Conservation (phyloP, 2,113 vertebrate genomes). For the Eulemur rufifrons region DNA sequence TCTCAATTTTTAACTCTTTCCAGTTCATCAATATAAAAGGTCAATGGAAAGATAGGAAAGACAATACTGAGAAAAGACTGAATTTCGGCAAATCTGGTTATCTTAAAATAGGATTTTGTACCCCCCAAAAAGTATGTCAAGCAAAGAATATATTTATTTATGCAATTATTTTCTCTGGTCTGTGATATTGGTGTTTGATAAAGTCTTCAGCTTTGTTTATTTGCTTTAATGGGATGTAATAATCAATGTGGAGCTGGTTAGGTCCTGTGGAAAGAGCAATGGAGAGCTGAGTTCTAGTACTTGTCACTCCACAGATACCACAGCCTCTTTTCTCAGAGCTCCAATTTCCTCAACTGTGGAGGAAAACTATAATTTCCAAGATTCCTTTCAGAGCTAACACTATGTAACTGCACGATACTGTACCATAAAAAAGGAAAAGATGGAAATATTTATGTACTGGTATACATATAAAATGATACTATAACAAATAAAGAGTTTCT, state of each 20-base stretch:
- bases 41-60: background rate
- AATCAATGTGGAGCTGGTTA: background rate
- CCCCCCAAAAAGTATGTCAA: background rate
- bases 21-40: background rate
- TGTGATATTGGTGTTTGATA: background rate
- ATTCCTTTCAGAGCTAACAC: background rate
- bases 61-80: background rate
- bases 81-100: background rate
- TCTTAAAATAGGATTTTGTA: background rate
- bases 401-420: background rate
- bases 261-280: background rate
- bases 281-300: background rate
- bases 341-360: background rate
- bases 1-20: background rate
- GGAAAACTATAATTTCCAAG: background rate
- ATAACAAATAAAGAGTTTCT: constrained; percentile 1
- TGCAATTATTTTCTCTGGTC: background rate
- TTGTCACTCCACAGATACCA: background rate
- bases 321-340: background rate
- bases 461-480: background rate
- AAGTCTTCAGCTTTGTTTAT: background rate
- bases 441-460: background rate
- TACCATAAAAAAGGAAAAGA: background rate
- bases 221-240: background rate
- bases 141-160: background rate